Evolutionary conservation across 37 sponge, comb jelly and placozoan genomes (phyloP).

Genomic region (Geodia barretti): DNA sequence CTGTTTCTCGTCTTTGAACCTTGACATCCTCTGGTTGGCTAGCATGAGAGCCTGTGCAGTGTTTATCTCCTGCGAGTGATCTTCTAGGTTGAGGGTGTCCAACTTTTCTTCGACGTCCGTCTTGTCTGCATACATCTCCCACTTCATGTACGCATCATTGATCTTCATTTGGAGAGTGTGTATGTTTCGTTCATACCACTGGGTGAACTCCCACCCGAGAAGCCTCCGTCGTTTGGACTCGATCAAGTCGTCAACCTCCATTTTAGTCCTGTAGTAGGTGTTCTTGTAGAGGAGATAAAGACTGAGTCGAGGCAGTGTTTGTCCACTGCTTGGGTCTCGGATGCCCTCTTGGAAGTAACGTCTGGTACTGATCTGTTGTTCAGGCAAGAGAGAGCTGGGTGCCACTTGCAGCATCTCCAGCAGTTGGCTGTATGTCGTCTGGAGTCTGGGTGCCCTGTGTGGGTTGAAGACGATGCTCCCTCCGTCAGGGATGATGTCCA

Average conservation of each 20-base stretch:
- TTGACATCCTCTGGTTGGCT: constrained; percentile 2
- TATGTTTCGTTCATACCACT: constrained; percentile 24
- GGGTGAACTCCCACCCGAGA: background rate
- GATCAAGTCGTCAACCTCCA: background rate
- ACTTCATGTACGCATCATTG: constrained; percentile 31
- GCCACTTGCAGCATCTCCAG: background rate
- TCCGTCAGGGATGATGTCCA: constrained; percentile 20
- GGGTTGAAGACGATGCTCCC: background rate
- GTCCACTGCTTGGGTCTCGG: background rate
- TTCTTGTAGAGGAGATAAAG: constrained; percentile 46
- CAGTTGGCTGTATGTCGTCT: constrained; percentile 1
- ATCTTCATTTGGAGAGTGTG: background rate
- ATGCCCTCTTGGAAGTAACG: constrained; percentile 10
- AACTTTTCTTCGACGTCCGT: constrained; percentile 29
- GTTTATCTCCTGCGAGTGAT: background rate
- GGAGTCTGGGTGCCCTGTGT: background rate
- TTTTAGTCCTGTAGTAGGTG: constrained; percentile 9
- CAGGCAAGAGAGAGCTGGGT: background rate
- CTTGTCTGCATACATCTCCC: constrained; percentile 44
- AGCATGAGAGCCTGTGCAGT: constrained; percentile 29
- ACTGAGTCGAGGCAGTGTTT: constrained; percentile 11
- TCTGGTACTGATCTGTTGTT: background rate
- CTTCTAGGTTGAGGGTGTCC: constrained; percentile 6
- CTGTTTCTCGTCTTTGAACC: constrained; percentile 1
- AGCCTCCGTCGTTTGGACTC: background rate